Percentiles rank a stretch among this genome's conserved stretches.
Evolutionary conservation across 2,888 invertebrate genomes (phyloP).

Genomic region (Zelleria hepariella): DNA sequence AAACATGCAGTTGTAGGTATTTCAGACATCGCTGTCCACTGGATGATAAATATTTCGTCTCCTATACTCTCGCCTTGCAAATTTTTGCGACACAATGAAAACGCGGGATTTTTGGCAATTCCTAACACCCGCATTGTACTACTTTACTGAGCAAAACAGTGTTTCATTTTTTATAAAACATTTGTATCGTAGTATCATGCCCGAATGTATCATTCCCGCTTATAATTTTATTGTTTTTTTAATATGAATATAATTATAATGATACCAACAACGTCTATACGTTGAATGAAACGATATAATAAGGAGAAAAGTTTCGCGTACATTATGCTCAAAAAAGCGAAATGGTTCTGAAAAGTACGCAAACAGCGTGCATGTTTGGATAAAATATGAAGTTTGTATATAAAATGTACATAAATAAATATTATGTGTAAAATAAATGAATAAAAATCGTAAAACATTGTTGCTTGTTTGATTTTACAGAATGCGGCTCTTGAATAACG

Average conservation of each 20-base stretch:
- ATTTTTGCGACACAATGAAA: background rate
- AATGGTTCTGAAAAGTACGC: slow-evolving; percentile 20
- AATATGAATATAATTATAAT: slow-evolving; percentile 51
- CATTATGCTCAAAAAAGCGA: slow-evolving; percentile 54
- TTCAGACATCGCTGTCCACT: background rate
- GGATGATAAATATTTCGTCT: background rate
- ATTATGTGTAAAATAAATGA: slow-evolving; percentile 49
- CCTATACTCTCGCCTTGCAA: background rate
- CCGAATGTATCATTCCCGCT: slow-evolving; percentile 56
- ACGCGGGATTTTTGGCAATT: background rate
- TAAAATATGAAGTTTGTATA: slow-evolving; percentile 51
- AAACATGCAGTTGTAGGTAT: background rate
- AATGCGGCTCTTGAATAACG: background rate
- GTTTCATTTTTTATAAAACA: slow-evolving; percentile 8
- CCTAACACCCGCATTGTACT: background rate
- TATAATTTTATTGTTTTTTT: slow-evolving; percentile 24
- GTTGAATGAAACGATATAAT: slow-evolving; percentile 29
- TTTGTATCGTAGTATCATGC: slow-evolving; percentile 40
- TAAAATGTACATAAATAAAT: slow-evolving; percentile 51
- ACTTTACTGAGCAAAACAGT: background rate
- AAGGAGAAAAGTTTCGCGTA: slow-evolving; percentile 19
- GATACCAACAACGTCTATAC: slow-evolving; percentile 46
- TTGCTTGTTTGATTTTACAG: slow-evolving; percentile 1
- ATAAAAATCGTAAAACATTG: slow-evolving; percentile 26
- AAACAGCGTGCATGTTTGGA: slow-evolving; percentile 40